Evolutionary conservation across 2,797 vertebrate genomes (phyloP).

Genomic region (Notoglanidium macrostoma): DNA sequence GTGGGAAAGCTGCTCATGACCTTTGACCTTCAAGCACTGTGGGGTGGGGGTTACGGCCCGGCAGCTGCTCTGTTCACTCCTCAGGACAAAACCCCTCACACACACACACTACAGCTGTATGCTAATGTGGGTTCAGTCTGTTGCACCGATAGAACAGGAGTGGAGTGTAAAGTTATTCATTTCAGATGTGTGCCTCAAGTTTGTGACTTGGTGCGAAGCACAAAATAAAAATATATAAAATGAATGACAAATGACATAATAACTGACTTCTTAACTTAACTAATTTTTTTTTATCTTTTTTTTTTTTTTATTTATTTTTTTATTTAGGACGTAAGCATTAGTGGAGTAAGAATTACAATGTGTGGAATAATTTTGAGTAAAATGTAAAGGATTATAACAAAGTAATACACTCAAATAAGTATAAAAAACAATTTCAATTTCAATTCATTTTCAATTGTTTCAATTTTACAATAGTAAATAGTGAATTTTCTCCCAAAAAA

Average conservation of each 20-base stretch:
- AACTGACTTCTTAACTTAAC: not conserved
- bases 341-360: not conserved
- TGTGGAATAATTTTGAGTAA: not conserved
- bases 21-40: conserved; percentile 58
- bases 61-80: conserved; percentile 72
- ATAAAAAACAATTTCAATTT: not conserved
- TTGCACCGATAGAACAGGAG: conserved; percentile 28
- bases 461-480: not conserved
- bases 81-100: conserved; percentile 48
- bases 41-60: conserved; percentile 62
- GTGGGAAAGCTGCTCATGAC: conserved; percentile 52
- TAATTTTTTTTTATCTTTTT: too few relatives aligned
- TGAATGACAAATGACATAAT: not conserved
- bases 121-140: conserved; percentile 64
- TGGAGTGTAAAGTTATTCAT: conserved; percentile 29
- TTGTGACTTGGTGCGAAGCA: not conserved
- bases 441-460: not conserved
- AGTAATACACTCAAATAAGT: not conserved
- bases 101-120: conserved; percentile 74
- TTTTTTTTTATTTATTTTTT: not conserved
- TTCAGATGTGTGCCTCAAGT: conserved; percentile 19
- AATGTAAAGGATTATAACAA: not conserved
- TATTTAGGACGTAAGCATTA: not conserved
- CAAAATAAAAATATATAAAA: not conserved
- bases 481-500: not conserved